phyloP scores from a whole-genome alignment of 2,888 invertebrate species.

The Pasiphila rectangulata region DNA sequence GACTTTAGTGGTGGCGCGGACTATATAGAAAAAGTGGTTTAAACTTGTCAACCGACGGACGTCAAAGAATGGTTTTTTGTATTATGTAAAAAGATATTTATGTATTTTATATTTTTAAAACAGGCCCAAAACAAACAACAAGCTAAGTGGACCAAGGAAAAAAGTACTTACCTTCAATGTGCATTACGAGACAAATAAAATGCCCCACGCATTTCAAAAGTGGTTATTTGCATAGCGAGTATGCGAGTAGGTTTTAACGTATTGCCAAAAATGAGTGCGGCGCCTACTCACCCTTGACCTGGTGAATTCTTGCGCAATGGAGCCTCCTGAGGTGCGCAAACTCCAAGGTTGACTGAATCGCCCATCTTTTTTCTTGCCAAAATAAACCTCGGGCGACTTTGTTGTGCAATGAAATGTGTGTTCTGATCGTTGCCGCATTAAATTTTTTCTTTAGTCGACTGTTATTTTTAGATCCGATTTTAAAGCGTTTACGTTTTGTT shows the following conservation, averaged over 20 bases:
- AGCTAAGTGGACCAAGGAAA: conserved; percentile 16
- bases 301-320: conserved; percentile 59
- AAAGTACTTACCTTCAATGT: conserved; percentile 9
- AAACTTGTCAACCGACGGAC: no score
- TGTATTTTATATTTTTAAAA: background rate
- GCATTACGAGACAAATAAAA: conserved; percentile 18
- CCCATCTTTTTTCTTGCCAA: conserved; percentile 64
- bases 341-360: conserved; percentile 57
- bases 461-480: no score
- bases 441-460: no score
- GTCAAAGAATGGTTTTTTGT: no score
- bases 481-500: no score
- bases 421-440: background rate
- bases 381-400: conserved; percentile 34
- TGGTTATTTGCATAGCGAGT: conserved; percentile 50
- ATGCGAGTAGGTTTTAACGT: conserved; percentile 46
- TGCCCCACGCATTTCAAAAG: conserved; percentile 40
- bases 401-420: background rate
- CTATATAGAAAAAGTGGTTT: no score
- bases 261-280: conserved; percentile 67
- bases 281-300: conserved; percentile 72
- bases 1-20: no score
- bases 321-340: conserved; percentile 53
- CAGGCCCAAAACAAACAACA: conserved; percentile 4
- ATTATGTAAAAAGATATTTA: no score